Conservation (phyloP, 2,888 invertebrate genomes). For the Dichetophora obliterata region DNA sequence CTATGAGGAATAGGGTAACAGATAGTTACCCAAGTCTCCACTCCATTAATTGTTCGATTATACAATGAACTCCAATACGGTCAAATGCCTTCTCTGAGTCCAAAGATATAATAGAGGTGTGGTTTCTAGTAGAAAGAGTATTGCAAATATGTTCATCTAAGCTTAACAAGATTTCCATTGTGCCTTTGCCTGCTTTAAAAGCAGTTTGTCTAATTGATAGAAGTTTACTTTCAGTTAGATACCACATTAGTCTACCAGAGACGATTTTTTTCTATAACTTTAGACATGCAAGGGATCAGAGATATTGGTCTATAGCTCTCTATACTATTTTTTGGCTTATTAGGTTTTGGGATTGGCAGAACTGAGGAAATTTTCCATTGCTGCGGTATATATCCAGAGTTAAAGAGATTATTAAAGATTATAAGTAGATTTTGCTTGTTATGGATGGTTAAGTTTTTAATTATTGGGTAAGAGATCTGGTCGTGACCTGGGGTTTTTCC, state of each 20-base stretch:
- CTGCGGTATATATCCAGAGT: background rate
- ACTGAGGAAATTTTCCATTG: slow-evolving; percentile 4
- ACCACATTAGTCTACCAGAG: slow-evolving; percentile 12
- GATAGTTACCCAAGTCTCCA: background rate
- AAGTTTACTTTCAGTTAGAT: background rate
- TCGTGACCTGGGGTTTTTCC: too few species aligned
- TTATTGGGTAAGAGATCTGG: too few species aligned
- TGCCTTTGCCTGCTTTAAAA: slow-evolving; percentile 1
- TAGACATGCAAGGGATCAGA: slow-evolving; percentile 5
- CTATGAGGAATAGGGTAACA: slow-evolving; percentile 16
- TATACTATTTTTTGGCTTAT: background rate
- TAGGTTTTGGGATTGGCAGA: background rate
- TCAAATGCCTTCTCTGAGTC: background rate
- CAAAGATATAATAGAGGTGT: background rate
- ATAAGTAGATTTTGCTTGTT: too few species aligned
- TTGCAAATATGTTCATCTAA: background rate
- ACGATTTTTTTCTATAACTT: slow-evolving; percentile 23
- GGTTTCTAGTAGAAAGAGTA: background rate
- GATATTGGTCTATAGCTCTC: slow-evolving; percentile 22
- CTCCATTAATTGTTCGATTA: background rate
- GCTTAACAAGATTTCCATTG: background rate
- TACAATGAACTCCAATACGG: background rate
- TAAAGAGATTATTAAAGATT: too few species aligned
- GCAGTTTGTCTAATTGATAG: slow-evolving; percentile 6
- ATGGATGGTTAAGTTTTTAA: too few species aligned